Conservation (phyloP, 1,140 invertebrate species). For the Hesperophylax magnus region DNA sequence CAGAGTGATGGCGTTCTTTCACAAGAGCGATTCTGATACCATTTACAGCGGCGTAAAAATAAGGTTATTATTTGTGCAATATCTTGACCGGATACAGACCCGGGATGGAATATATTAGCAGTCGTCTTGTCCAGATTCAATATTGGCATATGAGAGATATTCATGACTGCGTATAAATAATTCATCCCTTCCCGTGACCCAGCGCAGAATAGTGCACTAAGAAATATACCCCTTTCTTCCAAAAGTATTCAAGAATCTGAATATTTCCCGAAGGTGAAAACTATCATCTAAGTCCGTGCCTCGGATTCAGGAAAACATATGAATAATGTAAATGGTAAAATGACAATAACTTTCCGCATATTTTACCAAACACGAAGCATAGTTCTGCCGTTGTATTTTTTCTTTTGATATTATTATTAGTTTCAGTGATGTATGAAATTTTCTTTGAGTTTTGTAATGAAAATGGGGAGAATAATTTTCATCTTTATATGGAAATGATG, state of each 20-base stretch:
- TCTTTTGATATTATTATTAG: too few relatives aligned
- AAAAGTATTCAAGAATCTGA: constrained; percentile 33
- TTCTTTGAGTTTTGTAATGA: not conserved
- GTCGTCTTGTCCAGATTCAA: not conserved
- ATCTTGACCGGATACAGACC: too few relatives aligned
- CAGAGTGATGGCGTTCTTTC: too few relatives aligned
- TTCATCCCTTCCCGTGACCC: constrained; percentile 14
- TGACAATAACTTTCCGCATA: not conserved
- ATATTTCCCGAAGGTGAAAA: constrained; percentile 28
- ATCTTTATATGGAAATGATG: not conserved
- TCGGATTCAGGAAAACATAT: not conserved
- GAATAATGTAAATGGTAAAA: constrained; percentile 15
- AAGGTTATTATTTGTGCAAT: too few relatives aligned
- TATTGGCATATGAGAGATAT: constrained; percentile 31
- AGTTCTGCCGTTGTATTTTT: not conserved
- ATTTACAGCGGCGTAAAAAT: too few relatives aligned
- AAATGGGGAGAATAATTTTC: not conserved
- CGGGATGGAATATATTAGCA: not conserved
- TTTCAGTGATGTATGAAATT: too few relatives aligned
- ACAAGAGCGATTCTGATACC: too few relatives aligned
- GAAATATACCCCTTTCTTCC: not conserved
- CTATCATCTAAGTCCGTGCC: constrained; percentile 16
- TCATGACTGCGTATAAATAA: constrained; percentile 41
- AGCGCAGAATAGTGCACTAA: constrained; percentile 8
- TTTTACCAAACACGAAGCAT: not conserved